phyloP scores from a whole-genome alignment of 64 coral and sea anemone species.

The Hydrozoanthus tunicans region DNA sequence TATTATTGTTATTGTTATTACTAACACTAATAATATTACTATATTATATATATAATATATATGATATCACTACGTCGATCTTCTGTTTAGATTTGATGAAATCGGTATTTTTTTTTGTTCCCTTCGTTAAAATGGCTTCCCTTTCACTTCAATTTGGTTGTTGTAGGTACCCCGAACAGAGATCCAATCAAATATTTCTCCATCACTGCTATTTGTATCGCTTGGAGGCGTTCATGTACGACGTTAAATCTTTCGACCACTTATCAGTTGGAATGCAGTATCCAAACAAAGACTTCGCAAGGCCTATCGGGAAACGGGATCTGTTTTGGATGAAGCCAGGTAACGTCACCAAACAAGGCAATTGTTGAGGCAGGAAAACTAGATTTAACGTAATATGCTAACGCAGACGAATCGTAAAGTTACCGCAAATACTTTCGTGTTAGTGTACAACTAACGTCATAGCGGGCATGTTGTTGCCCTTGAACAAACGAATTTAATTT shows the following conservation, averaged over 20 bases:
- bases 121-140: too few relatives aligned
- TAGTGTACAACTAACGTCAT: too few relatives aligned
- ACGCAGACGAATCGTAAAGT: background rate
- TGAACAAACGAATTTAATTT: too few relatives aligned
- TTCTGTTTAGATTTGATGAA: too few relatives aligned
- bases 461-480: too few relatives aligned
- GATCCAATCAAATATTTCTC: background rate
- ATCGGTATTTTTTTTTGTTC: too few relatives aligned
- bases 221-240: constrained; percentile 16
- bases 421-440: background rate
- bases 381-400: background rate
- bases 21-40: too few relatives aligned
- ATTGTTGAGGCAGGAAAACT: background rate
- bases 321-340: constrained; percentile 24
- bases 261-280: constrained; percentile 16
- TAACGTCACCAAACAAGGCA: background rate
- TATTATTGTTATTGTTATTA: too few relatives aligned
- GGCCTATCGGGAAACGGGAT: constrained; percentile 2
- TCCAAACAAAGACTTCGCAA: background rate
- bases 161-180: background rate
- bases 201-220: constrained; percentile 13
- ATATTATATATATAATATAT: too few relatives aligned
- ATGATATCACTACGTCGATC: too few relatives aligned
- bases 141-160: background rate
- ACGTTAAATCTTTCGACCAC: background rate